A percentile compares a stretch with the other conserved stretches of the same genome.
Evolutionary conservation across 1,140 invertebrate species (phyloP).

Genomic region (Drosophila parvula): DNA sequence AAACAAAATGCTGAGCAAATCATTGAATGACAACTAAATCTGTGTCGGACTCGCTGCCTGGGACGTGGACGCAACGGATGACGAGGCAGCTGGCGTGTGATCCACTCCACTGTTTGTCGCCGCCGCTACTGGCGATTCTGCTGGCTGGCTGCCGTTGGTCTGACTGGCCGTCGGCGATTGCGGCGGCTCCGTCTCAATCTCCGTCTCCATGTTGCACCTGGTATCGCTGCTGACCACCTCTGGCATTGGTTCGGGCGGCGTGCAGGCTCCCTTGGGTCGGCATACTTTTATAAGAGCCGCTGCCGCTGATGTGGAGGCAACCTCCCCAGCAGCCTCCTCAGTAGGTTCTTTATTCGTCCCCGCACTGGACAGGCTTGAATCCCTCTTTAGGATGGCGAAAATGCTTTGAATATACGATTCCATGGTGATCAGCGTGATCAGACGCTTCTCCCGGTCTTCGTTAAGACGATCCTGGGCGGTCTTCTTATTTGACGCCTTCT

Average conservation of each 20-base stretch:
- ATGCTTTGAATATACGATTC: constrained; percentile 79
- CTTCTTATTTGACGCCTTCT: constrained; percentile 68
- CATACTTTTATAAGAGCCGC: constrained; percentile 33
- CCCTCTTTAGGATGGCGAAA: constrained; percentile 72
- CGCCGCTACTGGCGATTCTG: constrained; percentile 23
- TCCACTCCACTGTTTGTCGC: constrained; percentile 1
- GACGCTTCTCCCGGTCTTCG: constrained; percentile 74
- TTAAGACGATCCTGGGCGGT: constrained; percentile 73
- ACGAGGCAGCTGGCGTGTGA: constrained; percentile 19
- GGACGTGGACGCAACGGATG: constrained; percentile 63
- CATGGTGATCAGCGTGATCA: constrained; percentile 72
- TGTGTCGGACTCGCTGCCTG: constrained; percentile 74
- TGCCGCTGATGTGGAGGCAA: constrained; percentile 66
- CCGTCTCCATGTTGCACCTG: constrained; percentile 50
- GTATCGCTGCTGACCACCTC: constrained; percentile 34
- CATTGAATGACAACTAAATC: constrained; percentile 83
- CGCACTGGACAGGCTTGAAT: constrained; percentile 40
- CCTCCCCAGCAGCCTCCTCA: constrained; percentile 51
- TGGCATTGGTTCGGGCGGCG: constrained; percentile 55
- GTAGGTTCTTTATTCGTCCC: constrained; percentile 29
- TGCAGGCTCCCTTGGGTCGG: constrained; percentile 55
- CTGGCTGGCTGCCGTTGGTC: constrained; percentile 38
- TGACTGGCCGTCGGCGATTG: constrained; percentile 30
- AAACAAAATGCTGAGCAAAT: constrained; percentile 83
- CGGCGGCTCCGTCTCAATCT: constrained; percentile 41